Percentiles rank a stretch among this genome's conserved stretches.
phyloP scores from a whole-genome alignment of 2,113 vertebrate species.

The Cyanoderma ruficeps region DNA sequence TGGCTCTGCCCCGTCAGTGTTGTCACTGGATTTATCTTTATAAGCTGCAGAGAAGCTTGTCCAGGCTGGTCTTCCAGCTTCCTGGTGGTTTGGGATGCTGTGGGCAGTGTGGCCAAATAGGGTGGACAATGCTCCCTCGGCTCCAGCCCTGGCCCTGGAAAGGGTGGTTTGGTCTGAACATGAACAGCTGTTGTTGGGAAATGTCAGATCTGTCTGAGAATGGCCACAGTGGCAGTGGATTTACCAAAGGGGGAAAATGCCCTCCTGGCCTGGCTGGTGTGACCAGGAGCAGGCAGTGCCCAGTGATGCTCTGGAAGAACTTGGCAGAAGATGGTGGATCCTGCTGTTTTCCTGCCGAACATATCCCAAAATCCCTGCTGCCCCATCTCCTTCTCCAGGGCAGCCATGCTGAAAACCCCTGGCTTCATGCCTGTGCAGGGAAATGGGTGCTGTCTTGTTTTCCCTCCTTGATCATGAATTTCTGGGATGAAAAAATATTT shows the following conservation, averaged over 20 bases:
- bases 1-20: rapidly evolving
- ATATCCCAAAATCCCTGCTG: not conserved
- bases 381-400: not conserved
- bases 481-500: slow-evolving; percentile 27
- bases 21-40: not conserved
- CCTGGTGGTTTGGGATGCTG: not conserved
- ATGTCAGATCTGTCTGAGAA: not conserved
- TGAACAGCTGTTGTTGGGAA: rapidly evolving
- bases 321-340: not conserved
- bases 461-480: not conserved
- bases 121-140: rapidly evolving
- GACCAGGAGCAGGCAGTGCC: not conserved
- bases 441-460: not conserved
- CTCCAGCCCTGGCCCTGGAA: not conserved
- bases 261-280: not conserved
- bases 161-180: not conserved
- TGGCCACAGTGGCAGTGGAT: rapidly evolving
- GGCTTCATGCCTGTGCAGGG: not conserved
- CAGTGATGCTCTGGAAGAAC: rapidly evolving
- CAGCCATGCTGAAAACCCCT: not conserved
- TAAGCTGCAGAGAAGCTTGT: rapidly evolving
- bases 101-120: rapidly evolving
- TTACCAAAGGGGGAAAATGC: not conserved
- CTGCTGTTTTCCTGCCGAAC: not conserved
- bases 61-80: not conserved